phyloP scores from a whole-genome alignment of 2,797 vertebrate species.

The Enteromius trimaculatus region DNA sequence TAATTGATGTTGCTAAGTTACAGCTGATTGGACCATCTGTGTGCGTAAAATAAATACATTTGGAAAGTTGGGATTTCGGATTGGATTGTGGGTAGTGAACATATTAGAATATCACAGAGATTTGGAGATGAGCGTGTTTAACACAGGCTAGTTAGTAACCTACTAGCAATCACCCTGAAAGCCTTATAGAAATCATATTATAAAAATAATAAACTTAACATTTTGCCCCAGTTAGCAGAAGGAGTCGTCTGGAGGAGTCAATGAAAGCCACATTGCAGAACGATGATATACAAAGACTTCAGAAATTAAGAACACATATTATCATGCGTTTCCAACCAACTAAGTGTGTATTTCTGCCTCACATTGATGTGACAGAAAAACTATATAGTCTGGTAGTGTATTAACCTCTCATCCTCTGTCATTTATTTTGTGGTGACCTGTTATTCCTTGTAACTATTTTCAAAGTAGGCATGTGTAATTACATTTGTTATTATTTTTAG shows the following conservation, averaged over 20 bases:
- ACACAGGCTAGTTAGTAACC: neutral
- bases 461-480: neutral
- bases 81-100: neutral
- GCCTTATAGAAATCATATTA: neutral
- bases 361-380: neutral
- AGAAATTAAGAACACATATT: neutral
- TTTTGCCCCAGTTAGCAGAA: neutral
- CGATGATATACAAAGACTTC: no score
- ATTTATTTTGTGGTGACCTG: neutral
- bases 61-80: neutral
- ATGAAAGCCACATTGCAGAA: neutral
- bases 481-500: neutral
- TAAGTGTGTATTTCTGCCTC: no score
- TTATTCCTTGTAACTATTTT: neutral
- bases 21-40: constrained; percentile 57
- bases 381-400: neutral
- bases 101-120: neutral
- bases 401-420: neutral
- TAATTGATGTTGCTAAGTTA: constrained; percentile 53
- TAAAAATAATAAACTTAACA: neutral
- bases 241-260: neutral
- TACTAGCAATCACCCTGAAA: no score
- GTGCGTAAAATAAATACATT: constrained; percentile 45
- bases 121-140: neutral
- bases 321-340: neutral